These are phyloP conservation scores for Pagrus major DNA, from an alignment of 2,113 vertebrate species.

Conservation along the genomic window DNA sequence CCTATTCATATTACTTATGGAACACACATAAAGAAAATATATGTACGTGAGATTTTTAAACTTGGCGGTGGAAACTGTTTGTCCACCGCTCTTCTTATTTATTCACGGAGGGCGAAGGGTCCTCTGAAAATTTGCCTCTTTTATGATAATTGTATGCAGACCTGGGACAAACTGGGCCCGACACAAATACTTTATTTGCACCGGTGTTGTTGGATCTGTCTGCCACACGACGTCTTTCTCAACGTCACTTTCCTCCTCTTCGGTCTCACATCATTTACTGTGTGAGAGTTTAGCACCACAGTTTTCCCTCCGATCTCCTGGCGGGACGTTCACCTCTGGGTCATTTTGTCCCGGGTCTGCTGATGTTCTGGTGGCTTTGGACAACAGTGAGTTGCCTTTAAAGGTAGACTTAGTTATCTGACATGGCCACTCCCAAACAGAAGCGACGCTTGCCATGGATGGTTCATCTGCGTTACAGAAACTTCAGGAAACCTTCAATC, in stretches of 20 bases:
- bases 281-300: background rate
- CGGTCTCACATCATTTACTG: background rate
- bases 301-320: too few species aligned
- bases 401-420: conserved; percentile 61
- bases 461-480: background rate
- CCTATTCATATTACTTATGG: conserved; percentile 55
- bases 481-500: background rate
- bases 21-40: conserved; percentile 47
- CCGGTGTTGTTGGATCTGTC: background rate
- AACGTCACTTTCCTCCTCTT: background rate
- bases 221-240: background rate
- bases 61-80: conserved; percentile 7
- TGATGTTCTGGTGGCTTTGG: conserved; percentile 45
- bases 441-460: conserved; percentile 4
- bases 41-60: conserved; percentile 54
- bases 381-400: conserved; percentile 74
- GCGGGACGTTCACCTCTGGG: background rate
- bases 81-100: conserved; percentile 51
- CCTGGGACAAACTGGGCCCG: conserved; percentile 35
- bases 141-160: conserved; percentile 46
- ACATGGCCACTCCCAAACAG: conserved; percentile 12
- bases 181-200: background rate
- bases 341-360: conserved; percentile 43
- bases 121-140: conserved; percentile 72
- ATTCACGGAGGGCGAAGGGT: conserved; percentile 60